Evolutionary conservation across 92 coral and sea anemone genomes (phyloP).

Genomic region (Phenganax marumi): DNA sequence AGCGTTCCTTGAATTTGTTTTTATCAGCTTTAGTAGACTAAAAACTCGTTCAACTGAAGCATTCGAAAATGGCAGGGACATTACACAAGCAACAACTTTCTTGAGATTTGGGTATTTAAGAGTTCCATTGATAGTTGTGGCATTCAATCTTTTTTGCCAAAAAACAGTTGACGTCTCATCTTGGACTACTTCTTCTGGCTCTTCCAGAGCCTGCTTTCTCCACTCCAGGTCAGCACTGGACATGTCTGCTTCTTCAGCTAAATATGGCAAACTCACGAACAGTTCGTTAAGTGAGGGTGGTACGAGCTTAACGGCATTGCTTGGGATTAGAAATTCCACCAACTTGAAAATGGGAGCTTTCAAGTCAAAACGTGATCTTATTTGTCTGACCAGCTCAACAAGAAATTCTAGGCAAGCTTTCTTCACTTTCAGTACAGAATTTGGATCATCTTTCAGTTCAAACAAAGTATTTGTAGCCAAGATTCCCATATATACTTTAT

Average conservation of each 20-base stretch:
- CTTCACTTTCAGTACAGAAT: constrained; percentile 4
- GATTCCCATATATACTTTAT: constrained; percentile 7
- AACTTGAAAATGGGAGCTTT: neutral
- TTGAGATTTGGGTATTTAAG: no score
- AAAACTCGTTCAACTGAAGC: no score
- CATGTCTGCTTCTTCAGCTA: neutral
- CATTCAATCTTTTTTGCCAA: no score
- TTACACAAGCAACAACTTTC: no score
- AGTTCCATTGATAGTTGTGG: no score
- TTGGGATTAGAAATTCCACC: constrained; percentile 11
- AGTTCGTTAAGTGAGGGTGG: neutral
- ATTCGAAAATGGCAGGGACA: no score
- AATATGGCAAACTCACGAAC: neutral
- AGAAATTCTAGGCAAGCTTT: constrained; percentile 2
- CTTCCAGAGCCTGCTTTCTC: constrained; percentile 6
- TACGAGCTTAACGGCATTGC: neutral
- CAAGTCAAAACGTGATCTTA: neutral
- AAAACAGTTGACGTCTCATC: no score
- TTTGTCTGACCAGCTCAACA: constrained; percentile 9
- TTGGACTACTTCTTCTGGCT: neutral
- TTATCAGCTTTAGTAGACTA: no score
- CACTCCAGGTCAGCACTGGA: neutral
- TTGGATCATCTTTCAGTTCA: neutral
- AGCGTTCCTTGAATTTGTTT: no score
- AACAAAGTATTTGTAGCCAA: neutral